Percentiles rank a stretch among this genome's conserved stretches.
phyloP scores from a whole-genome alignment of 1,140 invertebrate species.

The Penaeus japonicus region DNA sequence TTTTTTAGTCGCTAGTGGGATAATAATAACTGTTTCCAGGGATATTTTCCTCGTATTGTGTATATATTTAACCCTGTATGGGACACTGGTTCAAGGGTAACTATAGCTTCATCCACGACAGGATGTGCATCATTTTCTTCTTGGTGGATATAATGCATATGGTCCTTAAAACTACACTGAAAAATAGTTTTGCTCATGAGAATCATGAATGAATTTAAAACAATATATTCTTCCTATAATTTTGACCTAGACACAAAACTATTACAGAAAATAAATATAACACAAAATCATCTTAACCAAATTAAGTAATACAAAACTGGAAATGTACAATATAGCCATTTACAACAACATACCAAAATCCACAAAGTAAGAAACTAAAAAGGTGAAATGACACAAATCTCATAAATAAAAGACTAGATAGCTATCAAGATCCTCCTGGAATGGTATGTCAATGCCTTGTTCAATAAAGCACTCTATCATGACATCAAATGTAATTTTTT shows the following conservation, averaged over 20 bases:
- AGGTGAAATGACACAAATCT: too few species aligned
- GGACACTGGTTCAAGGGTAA: too few species aligned
- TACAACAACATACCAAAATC: too few species aligned
- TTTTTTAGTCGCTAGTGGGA: too few species aligned
- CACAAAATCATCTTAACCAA: too few species aligned
- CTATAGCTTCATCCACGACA: neutral
- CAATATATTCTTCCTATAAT: neutral
- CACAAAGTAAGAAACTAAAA: too few species aligned
- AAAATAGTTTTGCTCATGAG: too few species aligned
- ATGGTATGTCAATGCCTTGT: slow-evolving; percentile 21
- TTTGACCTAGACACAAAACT: neutral
- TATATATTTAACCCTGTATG: too few species aligned
- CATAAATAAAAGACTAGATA: slow-evolving; percentile 31
- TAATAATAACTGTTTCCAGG: too few species aligned
- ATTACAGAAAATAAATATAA: neutral
- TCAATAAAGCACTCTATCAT: neutral
- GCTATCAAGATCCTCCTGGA: slow-evolving; percentile 34
- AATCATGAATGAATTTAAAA: neutral
- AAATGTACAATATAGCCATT: too few species aligned
- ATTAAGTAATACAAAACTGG: too few species aligned
- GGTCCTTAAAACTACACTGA: neutral
- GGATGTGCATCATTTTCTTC: neutral
- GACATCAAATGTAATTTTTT: neutral
- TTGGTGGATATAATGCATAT: neutral
- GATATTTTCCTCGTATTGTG: too few species aligned